Conservation (phyloP, 2,113 vertebrate genomes). For the Perca schrenkii region DNA sequence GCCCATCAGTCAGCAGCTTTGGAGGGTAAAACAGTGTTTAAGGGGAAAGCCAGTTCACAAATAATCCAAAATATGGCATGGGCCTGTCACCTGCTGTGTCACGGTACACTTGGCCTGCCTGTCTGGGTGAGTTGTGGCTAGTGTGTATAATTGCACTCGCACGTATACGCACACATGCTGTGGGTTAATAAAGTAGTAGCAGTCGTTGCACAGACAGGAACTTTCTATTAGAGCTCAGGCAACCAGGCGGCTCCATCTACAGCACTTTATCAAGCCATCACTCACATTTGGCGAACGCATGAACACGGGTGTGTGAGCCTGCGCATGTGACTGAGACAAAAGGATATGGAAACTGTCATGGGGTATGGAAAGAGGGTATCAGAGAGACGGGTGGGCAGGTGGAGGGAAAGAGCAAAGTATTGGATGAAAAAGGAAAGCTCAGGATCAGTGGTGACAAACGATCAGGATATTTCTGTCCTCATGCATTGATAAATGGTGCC, state of each 20-base stretch:
- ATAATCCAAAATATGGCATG: constrained; percentile 58
- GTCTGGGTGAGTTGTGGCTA: constrained; percentile 54
- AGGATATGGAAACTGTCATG: constrained; percentile 64
- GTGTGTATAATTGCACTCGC: constrained; percentile 48
- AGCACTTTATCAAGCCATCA: constrained; percentile 75
- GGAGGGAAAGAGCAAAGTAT: constrained; percentile 22
- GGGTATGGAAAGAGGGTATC: constrained; percentile 52
- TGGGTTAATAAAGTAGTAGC: constrained; percentile 71
- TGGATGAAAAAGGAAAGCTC: constrained; percentile 65
- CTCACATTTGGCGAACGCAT: constrained; percentile 44
- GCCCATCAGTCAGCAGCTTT: constrained; percentile 35
- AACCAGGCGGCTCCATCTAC: constrained; percentile 61
- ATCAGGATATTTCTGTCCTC: constrained; percentile 75
- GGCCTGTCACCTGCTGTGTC: constrained; percentile 56
- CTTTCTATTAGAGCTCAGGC: constrained; percentile 73
- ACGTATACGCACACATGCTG: constrained; percentile 17
- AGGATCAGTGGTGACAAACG: constrained; percentile 79
- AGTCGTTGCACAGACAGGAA: constrained; percentile 55
- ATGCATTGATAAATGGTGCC: constrained; percentile 67
- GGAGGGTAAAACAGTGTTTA: constrained; percentile 41
- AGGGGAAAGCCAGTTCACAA: constrained; percentile 44
- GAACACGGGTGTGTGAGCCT: not conserved
- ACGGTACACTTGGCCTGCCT: constrained; percentile 51
- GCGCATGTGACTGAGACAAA: constrained; percentile 44
- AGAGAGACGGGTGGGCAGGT: constrained; percentile 30